phyloP scores from a whole-genome alignment of 1,140 invertebrate genomes.

The Nasonia vitripennis region DNA sequence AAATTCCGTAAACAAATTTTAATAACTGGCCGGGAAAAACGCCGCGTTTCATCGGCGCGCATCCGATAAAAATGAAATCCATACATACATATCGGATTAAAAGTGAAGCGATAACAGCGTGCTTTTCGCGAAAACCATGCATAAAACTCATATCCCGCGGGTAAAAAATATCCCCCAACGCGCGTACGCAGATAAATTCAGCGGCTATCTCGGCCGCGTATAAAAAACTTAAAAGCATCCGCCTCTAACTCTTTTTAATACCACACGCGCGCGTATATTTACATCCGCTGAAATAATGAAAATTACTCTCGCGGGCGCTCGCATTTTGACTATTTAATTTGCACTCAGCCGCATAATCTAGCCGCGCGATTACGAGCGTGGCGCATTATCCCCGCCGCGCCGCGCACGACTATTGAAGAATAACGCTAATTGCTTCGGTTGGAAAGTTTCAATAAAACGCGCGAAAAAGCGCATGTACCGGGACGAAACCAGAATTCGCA shows the following conservation, averaged over 20 bases:
- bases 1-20: not conserved
- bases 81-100: too few relatives aligned
- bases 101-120: too few relatives aligned
- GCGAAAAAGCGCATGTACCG: not conserved
- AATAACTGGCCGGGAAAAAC: too few relatives aligned
- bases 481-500: not conserved
- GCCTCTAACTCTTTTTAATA: not conserved
- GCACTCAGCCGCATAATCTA: not conserved
- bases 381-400: not conserved
- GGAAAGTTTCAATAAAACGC: conserved; percentile 7
- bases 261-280: not conserved
- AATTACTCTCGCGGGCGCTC: not conserved
- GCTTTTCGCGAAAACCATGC: too few relatives aligned
- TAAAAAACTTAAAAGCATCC: not conserved
- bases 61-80: too few relatives aligned
- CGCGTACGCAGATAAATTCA: not conserved
- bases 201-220: not conserved
- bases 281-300: not conserved
- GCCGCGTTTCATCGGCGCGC: too few relatives aligned
- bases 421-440: not conserved
- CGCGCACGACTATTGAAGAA: not conserved
- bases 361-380: not conserved
- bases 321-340: conserved; percentile 5
- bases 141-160: too few relatives aligned
- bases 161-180: too few relatives aligned